Conservation (phyloP, 2,797 vertebrate genomes). For the Gadopsis bispinosus region DNA sequence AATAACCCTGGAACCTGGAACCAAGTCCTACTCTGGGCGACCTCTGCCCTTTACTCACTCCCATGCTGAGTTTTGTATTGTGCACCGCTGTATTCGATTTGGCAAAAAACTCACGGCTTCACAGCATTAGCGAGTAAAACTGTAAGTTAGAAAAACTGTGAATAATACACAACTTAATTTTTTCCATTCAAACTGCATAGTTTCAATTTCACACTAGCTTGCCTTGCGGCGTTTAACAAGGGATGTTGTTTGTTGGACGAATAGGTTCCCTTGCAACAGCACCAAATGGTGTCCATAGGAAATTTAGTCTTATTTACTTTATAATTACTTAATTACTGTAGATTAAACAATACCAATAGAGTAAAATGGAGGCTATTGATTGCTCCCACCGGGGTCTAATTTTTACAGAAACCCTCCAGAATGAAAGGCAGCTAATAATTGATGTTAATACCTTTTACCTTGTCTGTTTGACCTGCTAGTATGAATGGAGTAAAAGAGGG, state of each 20-base stretch:
- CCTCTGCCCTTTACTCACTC: not conserved
- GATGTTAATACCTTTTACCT: not conserved
- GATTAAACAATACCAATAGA: not conserved
- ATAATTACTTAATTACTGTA: too few relatives aligned
- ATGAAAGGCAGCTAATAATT: not conserved
- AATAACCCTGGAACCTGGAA: not conserved
- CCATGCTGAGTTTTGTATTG: not conserved
- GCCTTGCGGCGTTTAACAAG: not conserved
- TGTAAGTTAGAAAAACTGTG: not conserved
- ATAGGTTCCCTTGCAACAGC: not conserved
- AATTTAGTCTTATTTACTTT: not conserved
- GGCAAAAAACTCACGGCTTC: not conserved
- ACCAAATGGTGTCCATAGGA: not conserved
- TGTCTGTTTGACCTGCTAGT: conserved; percentile 9
- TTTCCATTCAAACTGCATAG: not conserved
- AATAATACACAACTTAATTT: not conserved
- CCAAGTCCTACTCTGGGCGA: not conserved
- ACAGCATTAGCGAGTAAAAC: not conserved
- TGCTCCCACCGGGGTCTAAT: rapidly evolving
- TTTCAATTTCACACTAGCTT: conserved; percentile 21
- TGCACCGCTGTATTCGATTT: not conserved
- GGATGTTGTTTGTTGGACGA: not conserved
- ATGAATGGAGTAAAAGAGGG: not conserved
- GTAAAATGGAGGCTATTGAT: not conserved
- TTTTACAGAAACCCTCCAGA: not conserved